Conservation (phyloP, 37 sponge, comb jelly and placozoan genomes). For the Hexactinellida sp. region DNA sequence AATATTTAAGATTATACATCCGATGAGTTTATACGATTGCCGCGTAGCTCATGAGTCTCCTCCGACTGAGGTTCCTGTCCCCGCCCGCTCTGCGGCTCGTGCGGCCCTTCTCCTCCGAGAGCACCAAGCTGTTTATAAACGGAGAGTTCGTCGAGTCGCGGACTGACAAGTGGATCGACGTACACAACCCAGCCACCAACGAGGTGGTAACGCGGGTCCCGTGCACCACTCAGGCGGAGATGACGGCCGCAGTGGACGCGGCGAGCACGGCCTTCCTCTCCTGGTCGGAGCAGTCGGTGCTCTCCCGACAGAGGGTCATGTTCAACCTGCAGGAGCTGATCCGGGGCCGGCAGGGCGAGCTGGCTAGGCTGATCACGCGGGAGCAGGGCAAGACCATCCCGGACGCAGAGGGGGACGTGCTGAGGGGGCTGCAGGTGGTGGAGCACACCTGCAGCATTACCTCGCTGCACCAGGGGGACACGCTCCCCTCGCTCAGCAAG, state of each 20-base stretch:
- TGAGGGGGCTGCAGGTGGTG: constrained; percentile 92
- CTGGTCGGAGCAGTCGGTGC: constrained; percentile 58
- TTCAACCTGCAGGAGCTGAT: constrained; percentile 84
- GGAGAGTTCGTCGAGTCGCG: constrained; percentile 85
- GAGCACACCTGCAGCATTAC: constrained; percentile 91
- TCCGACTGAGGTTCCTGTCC: background rate
- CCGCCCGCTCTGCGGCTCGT: background rate
- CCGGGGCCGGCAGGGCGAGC: constrained; percentile 45
- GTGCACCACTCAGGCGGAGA: constrained; percentile 73
- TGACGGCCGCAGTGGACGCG: constrained; percentile 78
- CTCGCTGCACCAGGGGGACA: constrained; percentile 83
- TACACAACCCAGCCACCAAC: constrained; percentile 91
- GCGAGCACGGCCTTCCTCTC: constrained; percentile 60
- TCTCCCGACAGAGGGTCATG: constrained; percentile 86
- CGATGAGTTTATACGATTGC: background rate
- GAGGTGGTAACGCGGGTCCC: constrained; percentile 86
- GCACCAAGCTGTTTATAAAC: constrained; percentile 71
- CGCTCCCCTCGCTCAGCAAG: constrained; percentile 59
- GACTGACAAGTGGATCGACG: constrained; percentile 82
- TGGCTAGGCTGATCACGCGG: constrained; percentile 53
- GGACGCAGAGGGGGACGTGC: constrained; percentile 95
- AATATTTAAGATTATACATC: background rate
- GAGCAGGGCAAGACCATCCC: constrained; percentile 97
- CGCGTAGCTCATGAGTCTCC: background rate
- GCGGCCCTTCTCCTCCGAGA: constrained; percentile 27